Evolutionary conservation across 2,797 vertebrate species (phyloP), one percentile per base, ranked within the genome.

Genomic region (Odontamblyopus lacepedii): DNA sequence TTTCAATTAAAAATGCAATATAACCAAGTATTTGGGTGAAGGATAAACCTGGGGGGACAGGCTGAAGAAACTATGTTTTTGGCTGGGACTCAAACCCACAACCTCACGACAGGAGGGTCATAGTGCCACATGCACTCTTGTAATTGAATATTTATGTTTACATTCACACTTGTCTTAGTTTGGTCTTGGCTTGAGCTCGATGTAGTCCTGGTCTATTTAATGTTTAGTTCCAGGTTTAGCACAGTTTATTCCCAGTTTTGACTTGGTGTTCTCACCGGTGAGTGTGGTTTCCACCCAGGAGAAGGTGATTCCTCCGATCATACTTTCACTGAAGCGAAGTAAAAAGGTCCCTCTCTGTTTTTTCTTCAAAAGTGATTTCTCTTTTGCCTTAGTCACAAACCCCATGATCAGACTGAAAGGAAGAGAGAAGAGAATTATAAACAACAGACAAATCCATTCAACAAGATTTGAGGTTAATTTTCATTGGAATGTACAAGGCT

Each of bases 271-370:
- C 84, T 83, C 77, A 96, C 96, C 95, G 0, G 72, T 88, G 0
- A 71, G 41, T 2, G 80, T 88, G 67, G 88, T 95, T 18, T 98
- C 96, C 83, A 98, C 96, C 97, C 97, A 99, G 15, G 96, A 97
- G 87, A 94, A 98, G 61, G 97, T 98, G 79, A 98, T 96, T 57
- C 95, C 97, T 6, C 97, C 96, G 16, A 95, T 86, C 23, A 89
- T 23, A 6, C 95, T 96, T 86, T 98, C 96, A 13, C 97, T 99
- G 89, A 98, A 98, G 27, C 97, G 96, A 63, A 98, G 87, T 56
- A 99, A 90, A 79, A 99, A 99, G 0, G 97, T 99, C 23, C 97
- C 97, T 0, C 92, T 82, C 50, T 83, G 67, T 72, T 88, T 96
- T 59, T 83, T 93, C 89, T 93, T 96, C 68, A 98, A 89, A 75